phyloP scores from a whole-genome alignment of 2,797 vertebrate genomes.

The Leptatherina wallacei region DNA sequence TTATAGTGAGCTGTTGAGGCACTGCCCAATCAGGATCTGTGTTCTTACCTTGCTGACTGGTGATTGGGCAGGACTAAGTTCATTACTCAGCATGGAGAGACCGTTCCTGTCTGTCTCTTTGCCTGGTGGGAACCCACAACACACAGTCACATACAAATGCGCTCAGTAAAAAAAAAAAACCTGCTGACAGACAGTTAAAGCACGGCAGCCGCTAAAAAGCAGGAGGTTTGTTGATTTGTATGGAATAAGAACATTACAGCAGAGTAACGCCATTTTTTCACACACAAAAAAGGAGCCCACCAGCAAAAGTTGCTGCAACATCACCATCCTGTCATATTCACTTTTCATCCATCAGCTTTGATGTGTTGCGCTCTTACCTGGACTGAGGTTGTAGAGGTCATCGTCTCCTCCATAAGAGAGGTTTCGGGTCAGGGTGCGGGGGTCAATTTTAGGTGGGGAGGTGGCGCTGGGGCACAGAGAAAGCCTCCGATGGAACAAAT shows the following conservation, averaged over 20 bases:
- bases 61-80: constrained; percentile 90
- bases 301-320: not conserved
- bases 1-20: constrained; percentile 29
- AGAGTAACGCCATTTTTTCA: constrained; percentile 11
- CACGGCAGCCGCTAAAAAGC: constrained; percentile 46
- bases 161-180: constrained; percentile 45
- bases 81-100: constrained; percentile 83
- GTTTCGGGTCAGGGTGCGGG: constrained; percentile 87
- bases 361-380: constrained; percentile 83
- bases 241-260: constrained; percentile 13
- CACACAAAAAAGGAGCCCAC: constrained; percentile 5
- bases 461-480: constrained; percentile 90
- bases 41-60: constrained; percentile 88
- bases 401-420: constrained; percentile 90
- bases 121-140: constrained; percentile 85
- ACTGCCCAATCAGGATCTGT: constrained; percentile 67
- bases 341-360: not conserved
- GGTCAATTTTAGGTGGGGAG: constrained; percentile 91
- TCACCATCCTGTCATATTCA: not conserved
- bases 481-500: constrained; percentile 91
- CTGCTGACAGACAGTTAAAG: constrained; percentile 64
- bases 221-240: constrained; percentile 44
- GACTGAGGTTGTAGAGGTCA: constrained; percentile 87
- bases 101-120: constrained; percentile 89
- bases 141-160: constrained; percentile 73